Percentiles rank a stretch among this genome's conserved stretches.
Evolutionary conservation across 2,888 invertebrate species (phyloP).

Genomic region (Drosophila niveifrons): DNA sequence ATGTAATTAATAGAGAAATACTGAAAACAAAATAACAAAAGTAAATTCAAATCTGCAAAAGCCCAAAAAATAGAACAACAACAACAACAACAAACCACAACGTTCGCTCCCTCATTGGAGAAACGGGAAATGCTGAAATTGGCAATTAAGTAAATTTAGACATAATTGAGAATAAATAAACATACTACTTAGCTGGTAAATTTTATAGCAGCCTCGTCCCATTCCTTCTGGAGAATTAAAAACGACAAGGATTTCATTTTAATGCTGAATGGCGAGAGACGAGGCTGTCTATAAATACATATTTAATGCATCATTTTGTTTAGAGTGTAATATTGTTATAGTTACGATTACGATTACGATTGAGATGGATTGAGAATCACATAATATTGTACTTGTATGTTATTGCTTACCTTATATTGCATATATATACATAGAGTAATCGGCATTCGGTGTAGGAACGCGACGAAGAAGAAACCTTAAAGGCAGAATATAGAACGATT

Average conservation of each 20-base stretch:
- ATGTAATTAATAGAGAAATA: conserved; percentile 68
- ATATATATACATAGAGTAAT: conserved; percentile 22
- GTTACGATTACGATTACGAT: conserved; percentile 53
- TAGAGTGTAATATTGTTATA: conserved; percentile 71
- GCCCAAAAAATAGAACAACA: conserved; percentile 27
- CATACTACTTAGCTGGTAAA: conserved; percentile 22
- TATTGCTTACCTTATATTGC: conserved; percentile 44
- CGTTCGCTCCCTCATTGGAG: conserved; percentile 36
- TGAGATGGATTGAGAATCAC: conserved; percentile 26
- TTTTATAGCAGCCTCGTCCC: conserved; percentile 16
- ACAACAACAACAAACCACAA: conserved; percentile 41
- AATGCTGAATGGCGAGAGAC: background rate
- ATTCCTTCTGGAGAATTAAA: background rate
- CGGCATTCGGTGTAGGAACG: conserved; percentile 29
- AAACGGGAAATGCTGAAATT: conserved; percentile 73
- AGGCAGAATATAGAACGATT: conserved; percentile 46
- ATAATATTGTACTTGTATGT: conserved; percentile 41
- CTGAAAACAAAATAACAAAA: conserved; percentile 4
- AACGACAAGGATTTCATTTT: background rate
- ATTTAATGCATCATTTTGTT: conserved; percentile 67
- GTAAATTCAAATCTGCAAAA: conserved; percentile 10
- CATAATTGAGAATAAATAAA: conserved; percentile 17
- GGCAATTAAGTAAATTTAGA: conserved; percentile 72
- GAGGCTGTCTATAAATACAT: conserved; percentile 26
- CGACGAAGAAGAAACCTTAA: conserved; percentile 16